Conservation (phyloP, 1,140 invertebrate genomes). For the Halesus radiatus region DNA sequence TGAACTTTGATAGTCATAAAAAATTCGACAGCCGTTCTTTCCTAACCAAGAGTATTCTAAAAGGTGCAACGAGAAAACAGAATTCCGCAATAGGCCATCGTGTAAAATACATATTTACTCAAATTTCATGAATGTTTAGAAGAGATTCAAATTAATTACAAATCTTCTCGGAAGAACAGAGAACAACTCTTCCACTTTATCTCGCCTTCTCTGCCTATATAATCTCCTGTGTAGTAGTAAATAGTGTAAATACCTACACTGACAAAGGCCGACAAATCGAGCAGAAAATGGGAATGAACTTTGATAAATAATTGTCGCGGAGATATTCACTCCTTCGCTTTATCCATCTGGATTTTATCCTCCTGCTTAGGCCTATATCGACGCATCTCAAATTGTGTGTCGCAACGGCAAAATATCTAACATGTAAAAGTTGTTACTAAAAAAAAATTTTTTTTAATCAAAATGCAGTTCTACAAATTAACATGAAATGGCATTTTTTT, state of each 20-base stretch:
- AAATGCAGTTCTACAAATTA: too few relatives aligned
- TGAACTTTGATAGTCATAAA: too few relatives aligned
- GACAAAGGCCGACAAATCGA: slow-evolving; percentile 51
- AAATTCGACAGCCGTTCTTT: too few relatives aligned
- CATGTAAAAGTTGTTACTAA: too few relatives aligned
- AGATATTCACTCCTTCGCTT: slow-evolving; percentile 16
- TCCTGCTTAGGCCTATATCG: neutral
- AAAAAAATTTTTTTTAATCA: too few relatives aligned
- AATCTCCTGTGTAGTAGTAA: too few relatives aligned
- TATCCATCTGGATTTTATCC: slow-evolving; percentile 37
- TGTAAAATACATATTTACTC: too few relatives aligned
- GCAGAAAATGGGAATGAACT: slow-evolving; percentile 57
- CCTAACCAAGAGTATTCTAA: too few relatives aligned
- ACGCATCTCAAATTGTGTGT: neutral
- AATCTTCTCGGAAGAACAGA: neutral
- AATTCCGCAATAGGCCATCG: too few relatives aligned
- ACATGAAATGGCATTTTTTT: too few relatives aligned
- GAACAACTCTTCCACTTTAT: neutral
- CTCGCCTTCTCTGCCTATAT: neutral
- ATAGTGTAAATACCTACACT: neutral
- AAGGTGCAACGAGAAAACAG: too few relatives aligned
- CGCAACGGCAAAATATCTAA: neutral
- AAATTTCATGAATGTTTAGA: too few relatives aligned
- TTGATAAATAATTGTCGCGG: slow-evolving; percentile 57
- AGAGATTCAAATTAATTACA: neutral